Base-by-base conservation (phyloP, 1,140 invertebrate species). In the Aethina tumida region DNA sequence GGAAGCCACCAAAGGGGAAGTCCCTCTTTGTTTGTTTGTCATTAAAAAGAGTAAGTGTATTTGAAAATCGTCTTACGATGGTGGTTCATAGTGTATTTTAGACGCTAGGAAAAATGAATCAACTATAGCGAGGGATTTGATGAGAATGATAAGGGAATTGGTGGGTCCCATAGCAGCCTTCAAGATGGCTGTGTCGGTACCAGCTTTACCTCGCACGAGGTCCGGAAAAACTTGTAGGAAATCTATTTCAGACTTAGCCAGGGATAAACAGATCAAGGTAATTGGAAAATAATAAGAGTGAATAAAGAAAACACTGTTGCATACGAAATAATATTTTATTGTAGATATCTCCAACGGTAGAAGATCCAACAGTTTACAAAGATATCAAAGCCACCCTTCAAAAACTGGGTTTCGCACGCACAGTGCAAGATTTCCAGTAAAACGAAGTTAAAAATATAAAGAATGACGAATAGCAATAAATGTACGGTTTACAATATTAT, bases 91-190 rank as follows among this genome's bases (percentile, higher is more conserved):
- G 35, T 32, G 28, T 42, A 43, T 55, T 46, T 33, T 39, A 76
- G 72, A 67, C 47, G 43, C 65, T 21, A 60, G 48, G 13, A 75
- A 71, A 52, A 70, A 65, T 21, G 75, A 77, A 53, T 56, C 69
- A 33, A 63, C 75, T 40, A 69, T 83, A 6, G 71, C 62, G 19
- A 58, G 67, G 16, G 84, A 89, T 52, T 51, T 88, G 7, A 69
- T 89, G 2, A 63, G 68, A 4, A 64, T 78, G 44, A 86, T 94
- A 0, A 66, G 90, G 44, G 75, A 84, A 26, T 59, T 81, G 3
- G 80, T 96, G 24, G 91, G 92, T 0, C 86, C 91, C 0, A 91
- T 96, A 7, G 90, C 91, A 1, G 76, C 84, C 1, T 92, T 95
- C 56, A 77, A 79, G 47, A 62, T 81, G 33, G 80, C 80, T 0